Evolutionary conservation across 2,888 invertebrate species (phyloP), one percentile per base, ranked within the genome.

Genomic region (Biston betularia): DNA sequence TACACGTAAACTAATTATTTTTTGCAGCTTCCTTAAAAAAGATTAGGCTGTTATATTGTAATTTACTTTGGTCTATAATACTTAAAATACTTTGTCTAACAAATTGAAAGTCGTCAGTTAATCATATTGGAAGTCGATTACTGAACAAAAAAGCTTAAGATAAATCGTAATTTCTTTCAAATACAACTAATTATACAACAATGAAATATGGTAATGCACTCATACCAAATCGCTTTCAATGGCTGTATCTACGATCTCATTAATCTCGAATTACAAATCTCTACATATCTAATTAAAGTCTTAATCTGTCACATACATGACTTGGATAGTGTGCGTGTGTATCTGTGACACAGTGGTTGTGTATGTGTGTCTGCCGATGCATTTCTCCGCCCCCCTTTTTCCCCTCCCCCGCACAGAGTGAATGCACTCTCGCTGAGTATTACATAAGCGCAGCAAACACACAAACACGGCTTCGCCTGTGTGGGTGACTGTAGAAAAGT

Each of bases 341-440:
- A 62, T 49, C n/a, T n/a, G n/a, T n/a, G n/a, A 12, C 54, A 38
- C 5, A 24, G 14, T 40, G 6, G 10, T 24, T 42, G 24, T 54
- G 7, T 6, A 33, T 65, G 38, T 64, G 81, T 81, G 82, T 84
- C 87, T 87, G 86, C 77, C 87, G 86, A 78, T 89, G 89, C 90
- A 87, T 84, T 84, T 79, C 83, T 79, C 84, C 73, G 68, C 67
- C 69, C 75, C 63, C 70, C 78, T 71, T 65, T 50, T 42, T 68
- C 55, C 63, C 70, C 58, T 69, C 63, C 68, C 68, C 71, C 70
- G 68, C 75, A 60, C 79, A 74, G 85, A 90, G 92, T 92, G 89
- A 92, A 92, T 90, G 92, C 92, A 91, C 92, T 91, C 91, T 89
- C 88, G 88, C 85, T 81, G 75, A 72, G 70, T 80, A 86, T 92